Conservation (phyloP, 2,113 vertebrate genomes). For the Verasper variegatus region DNA sequence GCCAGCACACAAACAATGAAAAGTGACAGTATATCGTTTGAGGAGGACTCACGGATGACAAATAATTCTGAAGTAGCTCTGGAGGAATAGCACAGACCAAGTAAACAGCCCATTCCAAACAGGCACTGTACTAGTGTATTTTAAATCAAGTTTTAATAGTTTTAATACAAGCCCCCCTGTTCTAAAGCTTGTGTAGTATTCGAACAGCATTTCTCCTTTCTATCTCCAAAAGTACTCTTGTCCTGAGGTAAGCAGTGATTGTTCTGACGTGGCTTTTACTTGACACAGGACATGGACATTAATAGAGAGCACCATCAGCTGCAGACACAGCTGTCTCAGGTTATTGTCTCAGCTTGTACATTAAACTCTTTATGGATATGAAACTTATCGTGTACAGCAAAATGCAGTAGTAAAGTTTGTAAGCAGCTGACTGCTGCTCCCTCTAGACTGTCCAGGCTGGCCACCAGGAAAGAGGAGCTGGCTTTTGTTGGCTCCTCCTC, state of each 20-base stretch:
- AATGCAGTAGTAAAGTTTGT: conserved; percentile 5
- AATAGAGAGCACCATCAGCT: conserved; percentile 11
- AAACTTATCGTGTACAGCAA: background rate
- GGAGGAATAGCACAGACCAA: background rate
- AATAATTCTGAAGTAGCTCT: background rate
- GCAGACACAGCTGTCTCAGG: background rate
- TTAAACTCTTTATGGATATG: background rate
- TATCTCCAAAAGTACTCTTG: background rate
- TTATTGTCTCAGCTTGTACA: conserved; percentile 2
- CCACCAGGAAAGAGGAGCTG: conserved; percentile 11
- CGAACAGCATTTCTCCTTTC: background rate
- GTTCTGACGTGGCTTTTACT: conserved; percentile 31
- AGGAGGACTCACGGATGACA: background rate
- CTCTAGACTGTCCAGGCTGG: conserved; percentile 6
- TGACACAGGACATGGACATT: background rate
- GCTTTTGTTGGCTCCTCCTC: conserved; percentile 7
- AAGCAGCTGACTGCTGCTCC: conserved; percentile 16
- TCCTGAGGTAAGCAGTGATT: background rate
- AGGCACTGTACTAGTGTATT: background rate
- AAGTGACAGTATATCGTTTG: background rate
- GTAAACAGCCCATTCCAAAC: too few species aligned
- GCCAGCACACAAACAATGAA: background rate
- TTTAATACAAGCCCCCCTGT: background rate
- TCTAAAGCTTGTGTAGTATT: background rate
- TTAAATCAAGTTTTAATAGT: background rate